phyloP scores from a whole-genome alignment of 2,797 vertebrate genomes.

The Delichon dasypus region DNA sequence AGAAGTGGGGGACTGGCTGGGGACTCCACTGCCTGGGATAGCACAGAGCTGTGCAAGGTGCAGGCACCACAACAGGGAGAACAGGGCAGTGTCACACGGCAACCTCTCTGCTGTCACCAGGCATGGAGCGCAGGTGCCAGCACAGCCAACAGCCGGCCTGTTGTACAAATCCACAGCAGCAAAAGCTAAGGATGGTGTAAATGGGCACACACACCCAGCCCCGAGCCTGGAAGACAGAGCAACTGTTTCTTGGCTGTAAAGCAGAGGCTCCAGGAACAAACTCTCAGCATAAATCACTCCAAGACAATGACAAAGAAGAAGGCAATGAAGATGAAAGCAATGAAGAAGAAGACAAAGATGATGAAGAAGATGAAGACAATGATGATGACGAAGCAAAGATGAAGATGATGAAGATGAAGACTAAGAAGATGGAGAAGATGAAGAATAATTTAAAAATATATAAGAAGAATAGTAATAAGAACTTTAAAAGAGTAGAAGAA shows the following conservation, averaged over 20 bases:
- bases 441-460: not conserved
- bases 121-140: not conserved
- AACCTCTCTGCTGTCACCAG: not conserved
- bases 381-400: not conserved
- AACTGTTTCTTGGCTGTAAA: not conserved
- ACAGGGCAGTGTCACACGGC: fast-evolving
- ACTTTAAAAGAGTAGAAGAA: not conserved
- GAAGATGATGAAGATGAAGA: not conserved
- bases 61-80: not conserved
- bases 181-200: not conserved
- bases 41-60: not conserved
- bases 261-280: not conserved
- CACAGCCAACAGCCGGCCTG: not conserved
- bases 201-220: not conserved
- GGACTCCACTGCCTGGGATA: not conserved
- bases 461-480: not conserved
- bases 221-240: not conserved
- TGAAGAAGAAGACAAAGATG: not conserved
- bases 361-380: not conserved
- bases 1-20: not conserved
- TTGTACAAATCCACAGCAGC: not conserved
- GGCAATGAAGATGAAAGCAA: not conserved
- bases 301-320: not conserved
- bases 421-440: not conserved
- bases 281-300: not conserved